Percentiles rank a stretch among this genome's conserved stretches.
Conservation (phyloP, 2,888 invertebrate genomes). For the Caenorhabditis zanzibari region DNA sequence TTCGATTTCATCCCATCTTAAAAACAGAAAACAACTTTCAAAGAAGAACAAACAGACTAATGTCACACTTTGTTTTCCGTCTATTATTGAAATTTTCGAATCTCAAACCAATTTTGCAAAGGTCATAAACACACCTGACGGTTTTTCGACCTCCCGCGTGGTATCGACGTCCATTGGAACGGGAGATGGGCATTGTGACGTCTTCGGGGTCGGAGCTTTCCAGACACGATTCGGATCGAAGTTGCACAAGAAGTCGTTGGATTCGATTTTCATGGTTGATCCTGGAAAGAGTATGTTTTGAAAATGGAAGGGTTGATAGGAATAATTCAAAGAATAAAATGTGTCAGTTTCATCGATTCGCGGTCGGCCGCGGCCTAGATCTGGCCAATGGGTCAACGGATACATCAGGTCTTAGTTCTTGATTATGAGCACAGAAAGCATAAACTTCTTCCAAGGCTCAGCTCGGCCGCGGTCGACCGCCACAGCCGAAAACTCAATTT, state of each 20-base stretch:
- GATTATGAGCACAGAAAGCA: too few species aligned
- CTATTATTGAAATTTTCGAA: not conserved
- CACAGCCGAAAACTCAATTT: too few species aligned
- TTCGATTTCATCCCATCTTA: not conserved
- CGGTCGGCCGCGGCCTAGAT: too few species aligned
- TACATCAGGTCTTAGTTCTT: too few species aligned
- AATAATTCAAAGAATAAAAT: too few species aligned
- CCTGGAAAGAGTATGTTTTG: not conserved
- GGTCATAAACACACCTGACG: conserved; percentile 34
- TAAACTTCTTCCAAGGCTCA: too few species aligned
- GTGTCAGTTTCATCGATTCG: too few species aligned
- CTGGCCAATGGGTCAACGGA: too few species aligned
- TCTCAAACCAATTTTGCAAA: not conserved
- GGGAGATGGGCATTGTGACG: not conserved
- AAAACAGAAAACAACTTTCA: conserved; percentile 7
- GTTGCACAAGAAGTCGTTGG: conserved; percentile 37
- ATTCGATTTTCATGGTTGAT: not conserved
- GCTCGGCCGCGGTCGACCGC: too few species aligned
- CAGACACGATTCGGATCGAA: conserved; percentile 55
- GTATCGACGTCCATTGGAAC: conserved; percentile 9
- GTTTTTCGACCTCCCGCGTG: conserved; percentile 1
- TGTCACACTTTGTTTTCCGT: conserved; percentile 1
- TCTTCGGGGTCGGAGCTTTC: conserved; percentile 51
- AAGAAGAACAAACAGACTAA: not conserved
- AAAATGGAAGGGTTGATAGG: too few species aligned